These are phyloP conservation scores for Cheilosia variabilis DNA, from an alignment of 2,888 invertebrate species.

Conservation along the genomic window DNA sequence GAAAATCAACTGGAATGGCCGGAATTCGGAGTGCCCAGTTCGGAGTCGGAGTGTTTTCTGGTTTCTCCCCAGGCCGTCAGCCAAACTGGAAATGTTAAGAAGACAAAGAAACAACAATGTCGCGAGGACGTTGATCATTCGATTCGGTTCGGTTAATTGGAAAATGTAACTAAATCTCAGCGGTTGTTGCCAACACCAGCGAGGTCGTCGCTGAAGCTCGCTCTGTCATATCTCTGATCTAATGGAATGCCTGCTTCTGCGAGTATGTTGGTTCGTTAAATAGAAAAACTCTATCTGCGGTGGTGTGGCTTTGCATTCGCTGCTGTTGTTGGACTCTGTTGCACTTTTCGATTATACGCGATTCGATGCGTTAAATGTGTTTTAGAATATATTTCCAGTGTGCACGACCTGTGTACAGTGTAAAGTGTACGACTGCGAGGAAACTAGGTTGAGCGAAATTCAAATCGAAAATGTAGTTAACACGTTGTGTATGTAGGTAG, in stretches of 20 bases:
- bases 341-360: slow-evolving; percentile 26
- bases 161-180: slow-evolving; percentile 63
- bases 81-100: slow-evolving; percentile 37
- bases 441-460: slow-evolving; percentile 60
- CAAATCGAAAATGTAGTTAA: slow-evolving; percentile 33
- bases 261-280: slow-evolving; percentile 19
- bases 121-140: slow-evolving; percentile 31
- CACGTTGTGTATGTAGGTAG: slow-evolving; percentile 8
- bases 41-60: slow-evolving; percentile 13
- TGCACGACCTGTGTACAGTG: slow-evolving; percentile 2
- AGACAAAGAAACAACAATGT: slow-evolving; percentile 54
- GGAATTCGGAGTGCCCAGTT: slow-evolving; percentile 48
- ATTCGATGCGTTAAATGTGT: slow-evolving; percentile 19
- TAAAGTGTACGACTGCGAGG: background rate
- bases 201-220: slow-evolving; percentile 24
- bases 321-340: slow-evolving; percentile 9
- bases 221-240: slow-evolving; percentile 29
- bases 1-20: slow-evolving; percentile 45
- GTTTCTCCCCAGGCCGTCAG: background rate
- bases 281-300: background rate
- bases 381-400: slow-evolving; percentile 25
- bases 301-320: slow-evolving; percentile 15
- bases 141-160: slow-evolving; percentile 43
- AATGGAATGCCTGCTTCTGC: slow-evolving; percentile 25
- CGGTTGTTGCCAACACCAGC: slow-evolving; percentile 49